phyloP scores from a whole-genome alignment of 2,113 vertebrate genomes.

The Maccullochella peelii region DNA sequence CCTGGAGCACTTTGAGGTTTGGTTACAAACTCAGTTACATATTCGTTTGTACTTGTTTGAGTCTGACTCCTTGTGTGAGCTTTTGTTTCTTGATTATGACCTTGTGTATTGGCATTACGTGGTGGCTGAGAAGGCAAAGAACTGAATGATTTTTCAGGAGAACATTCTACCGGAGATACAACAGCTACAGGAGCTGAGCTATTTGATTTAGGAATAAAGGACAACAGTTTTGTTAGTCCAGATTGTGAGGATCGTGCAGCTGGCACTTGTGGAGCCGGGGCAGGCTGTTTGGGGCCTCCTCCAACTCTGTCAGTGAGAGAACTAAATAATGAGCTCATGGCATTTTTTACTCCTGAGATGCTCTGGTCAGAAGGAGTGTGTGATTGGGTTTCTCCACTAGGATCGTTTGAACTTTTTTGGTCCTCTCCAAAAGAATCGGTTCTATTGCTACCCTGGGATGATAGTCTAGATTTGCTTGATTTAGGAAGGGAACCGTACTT shows the following conservation, averaged over 20 bases:
- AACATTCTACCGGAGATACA: conserved; percentile 75
- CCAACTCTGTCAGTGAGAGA: conserved; percentile 90
- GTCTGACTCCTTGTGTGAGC: conserved; percentile 12
- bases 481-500: conserved; percentile 89
- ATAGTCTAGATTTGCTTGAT: conserved; percentile 81
- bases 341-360: conserved; percentile 87
- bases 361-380: conserved; percentile 74
- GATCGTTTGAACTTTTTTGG: conserved; percentile 66
- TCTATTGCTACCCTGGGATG: conserved; percentile 76
- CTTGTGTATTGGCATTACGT: conserved; percentile 59
- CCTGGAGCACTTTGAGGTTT: conserved; percentile 77
- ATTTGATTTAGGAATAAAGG: conserved; percentile 80
- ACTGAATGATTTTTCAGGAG: conserved; percentile 73
- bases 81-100: conserved; percentile 39
- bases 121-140: conserved; percentile 73
- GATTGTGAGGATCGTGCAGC: conserved; percentile 73
- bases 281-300: conserved; percentile 84
- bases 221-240: conserved; percentile 82
- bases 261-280: conserved; percentile 75
- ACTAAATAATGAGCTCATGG: conserved; percentile 88
- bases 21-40: conserved; percentile 45
- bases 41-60: conserved; percentile 39
- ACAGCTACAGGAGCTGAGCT: conserved; percentile 79
- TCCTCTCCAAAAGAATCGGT: conserved; percentile 79
- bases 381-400: conserved; percentile 61